Conservation (phyloP, 2,797 vertebrate species). For the Danio kyathit region DNA sequence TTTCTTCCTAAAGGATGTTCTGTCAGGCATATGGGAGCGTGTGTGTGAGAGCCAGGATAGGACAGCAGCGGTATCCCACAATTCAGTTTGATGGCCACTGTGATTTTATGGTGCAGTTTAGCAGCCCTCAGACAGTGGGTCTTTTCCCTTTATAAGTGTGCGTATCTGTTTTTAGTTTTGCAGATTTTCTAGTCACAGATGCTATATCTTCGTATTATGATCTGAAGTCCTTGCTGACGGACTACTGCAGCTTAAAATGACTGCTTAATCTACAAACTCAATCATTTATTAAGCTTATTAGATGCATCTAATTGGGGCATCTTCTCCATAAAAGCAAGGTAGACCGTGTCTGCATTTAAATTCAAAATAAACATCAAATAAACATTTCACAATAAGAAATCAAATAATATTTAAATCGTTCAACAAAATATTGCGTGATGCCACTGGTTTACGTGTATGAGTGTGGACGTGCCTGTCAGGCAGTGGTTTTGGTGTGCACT, state of each 20-base stretch:
- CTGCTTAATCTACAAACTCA: background rate
- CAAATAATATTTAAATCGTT: constrained; percentile 3
- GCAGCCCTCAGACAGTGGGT: constrained; percentile 47
- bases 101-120: constrained; percentile 51
- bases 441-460: background rate
- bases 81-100: constrained; percentile 54
- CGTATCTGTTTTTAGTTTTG: constrained; percentile 41
- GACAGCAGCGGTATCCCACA: constrained; percentile 40
- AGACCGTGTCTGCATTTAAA: too few relatives aligned
- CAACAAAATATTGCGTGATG: background rate
- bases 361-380: too few relatives aligned
- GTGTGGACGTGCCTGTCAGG: constrained; percentile 14
- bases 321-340: too few relatives aligned
- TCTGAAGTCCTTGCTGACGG: constrained; percentile 1
- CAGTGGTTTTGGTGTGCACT: constrained; percentile 32
- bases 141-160: constrained; percentile 12
- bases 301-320: too few relatives aligned
- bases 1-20: constrained; percentile 10
- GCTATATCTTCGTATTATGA: constrained; percentile 16
- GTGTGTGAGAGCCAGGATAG: background rate
- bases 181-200: constrained; percentile 38
- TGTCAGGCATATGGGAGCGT: constrained; percentile 13
- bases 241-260: constrained; percentile 1
- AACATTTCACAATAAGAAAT: background rate
- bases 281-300: background rate